phyloP scores from a whole-genome alignment of 1,140 invertebrate genomes.

The Chelonus insularis region DNA sequence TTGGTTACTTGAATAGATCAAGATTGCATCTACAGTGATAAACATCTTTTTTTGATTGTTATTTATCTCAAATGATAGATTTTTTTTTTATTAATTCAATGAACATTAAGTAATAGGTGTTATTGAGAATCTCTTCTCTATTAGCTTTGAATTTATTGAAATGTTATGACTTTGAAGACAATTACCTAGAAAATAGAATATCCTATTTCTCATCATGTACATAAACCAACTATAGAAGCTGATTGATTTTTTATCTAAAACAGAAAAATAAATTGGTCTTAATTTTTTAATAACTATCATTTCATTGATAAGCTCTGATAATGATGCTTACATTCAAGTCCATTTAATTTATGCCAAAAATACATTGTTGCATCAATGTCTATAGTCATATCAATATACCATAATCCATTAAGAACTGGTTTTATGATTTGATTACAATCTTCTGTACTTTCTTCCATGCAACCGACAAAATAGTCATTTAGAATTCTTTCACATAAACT shows the following conservation, averaged over 20 bases:
- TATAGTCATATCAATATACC: constrained; percentile 28
- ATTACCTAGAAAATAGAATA: constrained; percentile 17
- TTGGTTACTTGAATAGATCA: too few relatives aligned
- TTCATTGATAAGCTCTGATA: neutral
- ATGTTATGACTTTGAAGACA: neutral
- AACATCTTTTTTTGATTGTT: too few relatives aligned
- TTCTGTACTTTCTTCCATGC: neutral
- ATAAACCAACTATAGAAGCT: neutral
- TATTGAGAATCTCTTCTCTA: too few relatives aligned
- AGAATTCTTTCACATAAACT: constrained; percentile 34
- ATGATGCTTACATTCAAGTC: constrained; percentile 34
- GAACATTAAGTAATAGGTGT: too few relatives aligned
- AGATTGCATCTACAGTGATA: too few relatives aligned
- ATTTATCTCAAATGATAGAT: too few relatives aligned
- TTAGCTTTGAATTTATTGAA: neutral
- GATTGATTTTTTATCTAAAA: constrained; percentile 11
- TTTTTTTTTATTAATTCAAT: too few relatives aligned
- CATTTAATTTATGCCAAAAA: constrained; percentile 28
- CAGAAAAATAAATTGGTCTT: neutral
- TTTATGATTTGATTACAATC: constrained; percentile 20
- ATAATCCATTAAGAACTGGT: constrained; percentile 30
- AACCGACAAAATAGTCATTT: constrained; percentile 27
- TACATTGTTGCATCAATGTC: constrained; percentile 33
- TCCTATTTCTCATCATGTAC: neutral
- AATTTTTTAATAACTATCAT: too few relatives aligned